A percentile compares a stretch with the other conserved stretches of the same genome.
Conservation (phyloP, 2,888 invertebrate genomes). For the Andrena marginata region DNA sequence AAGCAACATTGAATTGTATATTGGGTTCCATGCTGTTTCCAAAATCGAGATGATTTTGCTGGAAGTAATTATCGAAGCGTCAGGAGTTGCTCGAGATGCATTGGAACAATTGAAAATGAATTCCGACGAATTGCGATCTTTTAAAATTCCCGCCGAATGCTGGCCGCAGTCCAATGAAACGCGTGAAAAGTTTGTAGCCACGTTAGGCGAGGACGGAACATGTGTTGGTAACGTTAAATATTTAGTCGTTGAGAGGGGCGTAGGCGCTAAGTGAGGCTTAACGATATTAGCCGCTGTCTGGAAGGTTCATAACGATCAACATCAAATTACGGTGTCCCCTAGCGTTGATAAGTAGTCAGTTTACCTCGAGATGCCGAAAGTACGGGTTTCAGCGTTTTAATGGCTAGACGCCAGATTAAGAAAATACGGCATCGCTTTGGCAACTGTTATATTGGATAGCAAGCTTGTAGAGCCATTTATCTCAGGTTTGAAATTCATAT, state of each 20-base stretch:
- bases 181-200: not conserved
- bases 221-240: conserved; percentile 58
- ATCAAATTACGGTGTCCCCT: conserved; percentile 77
- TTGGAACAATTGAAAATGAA: too few species aligned
- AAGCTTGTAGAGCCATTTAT: not conserved
- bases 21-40: not conserved
- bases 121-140: too few species aligned
- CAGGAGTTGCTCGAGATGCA: too few species aligned
- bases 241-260: conserved; percentile 60
- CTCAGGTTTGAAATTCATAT: not conserved
- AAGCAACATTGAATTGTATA: not conserved
- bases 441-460: not conserved
- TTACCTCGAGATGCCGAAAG: conserved; percentile 74
- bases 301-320: conserved; percentile 80
- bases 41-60: too few species aligned
- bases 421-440: conserved; percentile 4
- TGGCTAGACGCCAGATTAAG: conserved; percentile 66
- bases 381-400: conserved; percentile 75
- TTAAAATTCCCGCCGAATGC: not conserved
- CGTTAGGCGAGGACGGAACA: conserved; percentile 2
- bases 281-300: conserved; percentile 80
- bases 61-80: too few species aligned
- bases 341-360: conserved; percentile 74
- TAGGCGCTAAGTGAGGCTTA: conserved; percentile 78
- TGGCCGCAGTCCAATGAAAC: not conserved